Percentiles rank a stretch among this genome's conserved stretches.
Conservation (phyloP, 1,140 invertebrate species). For the Camponotus pennsylvanicus region DNA sequence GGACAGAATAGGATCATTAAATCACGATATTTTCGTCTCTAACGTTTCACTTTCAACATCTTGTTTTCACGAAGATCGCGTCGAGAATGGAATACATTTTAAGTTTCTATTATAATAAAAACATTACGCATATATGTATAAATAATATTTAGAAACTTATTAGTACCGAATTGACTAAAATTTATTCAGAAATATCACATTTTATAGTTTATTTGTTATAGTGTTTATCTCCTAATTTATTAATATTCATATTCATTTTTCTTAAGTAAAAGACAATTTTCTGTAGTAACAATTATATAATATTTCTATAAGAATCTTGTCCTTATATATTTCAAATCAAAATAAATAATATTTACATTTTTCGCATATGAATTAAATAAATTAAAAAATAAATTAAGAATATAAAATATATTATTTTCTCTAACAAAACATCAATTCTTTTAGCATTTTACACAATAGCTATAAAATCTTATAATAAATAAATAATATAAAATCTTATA, state of each 20-base stretch:
- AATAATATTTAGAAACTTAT: conserved; percentile 8
- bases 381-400: conserved; percentile 13
- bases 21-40: conserved; percentile 61
- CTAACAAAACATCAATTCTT: background rate
- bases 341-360: conserved; percentile 9
- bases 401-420: background rate
- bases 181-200: conserved; percentile 10
- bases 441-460: conserved; percentile 1
- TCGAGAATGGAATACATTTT: background rate
- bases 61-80: background rate
- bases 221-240: conserved; percentile 10
- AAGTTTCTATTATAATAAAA: background rate
- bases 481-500: background rate
- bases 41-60: conserved; percentile 63
- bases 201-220: background rate
- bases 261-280: background rate
- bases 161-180: background rate
- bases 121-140: background rate
- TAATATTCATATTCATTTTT: background rate
- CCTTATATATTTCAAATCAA: conserved; percentile 3
- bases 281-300: background rate
- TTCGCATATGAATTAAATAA: background rate
- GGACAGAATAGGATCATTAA: conserved; percentile 68
- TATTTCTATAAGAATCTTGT: background rate
- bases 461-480: conserved; percentile 48